Evolutionary conservation across 2,113 vertebrate genomes (phyloP), one percentile per base, ranked within the genome.

Genomic region (Glaucomys volans): DNA sequence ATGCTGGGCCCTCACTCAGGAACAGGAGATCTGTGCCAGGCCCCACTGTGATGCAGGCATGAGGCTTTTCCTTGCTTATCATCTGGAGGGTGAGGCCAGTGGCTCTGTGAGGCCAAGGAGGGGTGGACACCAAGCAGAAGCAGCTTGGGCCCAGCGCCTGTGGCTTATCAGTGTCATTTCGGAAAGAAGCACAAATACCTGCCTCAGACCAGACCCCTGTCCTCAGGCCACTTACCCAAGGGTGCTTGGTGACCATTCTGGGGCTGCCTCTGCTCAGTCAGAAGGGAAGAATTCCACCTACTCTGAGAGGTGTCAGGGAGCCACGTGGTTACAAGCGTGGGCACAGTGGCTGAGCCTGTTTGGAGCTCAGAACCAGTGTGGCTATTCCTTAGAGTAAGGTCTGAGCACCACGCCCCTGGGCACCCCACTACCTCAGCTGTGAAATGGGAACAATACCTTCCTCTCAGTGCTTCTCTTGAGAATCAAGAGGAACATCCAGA

Each of bases 331-430:
- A 13, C 30, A 62, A 42, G 20, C 32, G 1, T 50, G 24, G 26
- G 13, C 5, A 9, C 3, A 5, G 16, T 2, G 35, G 13, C 67
- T 85, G 47, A 40, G 18, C n/a, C 69, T 37, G n/a, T 17, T 17
- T 30, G n/a, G 47, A 54, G 42, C 54, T 57, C 71, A 35, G 76
- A 40, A 26, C 59, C 0, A 17, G 6, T 0, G 0, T 28, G 37
- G 18, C 42, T 62, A 24, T 62, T 57, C 22, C 12, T 66, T 14
- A 24, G 22, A 22, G 52, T 75, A 7, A 30, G 30, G 69, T 59
- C 76, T 69, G 30, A 71, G 35, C 84, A 17, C 28, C 8, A 8
- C 0, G 1, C 20, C 40, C 66, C 67, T 28, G 2, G 26, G 8
- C 2, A 62, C 71, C 44, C 77, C 44, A n/a, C 59, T 32, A 22